These are phyloP conservation scores for Cataglyphis hispanica DNA, from an alignment of 1,140 invertebrate species.

Conservation along the genomic window DNA sequence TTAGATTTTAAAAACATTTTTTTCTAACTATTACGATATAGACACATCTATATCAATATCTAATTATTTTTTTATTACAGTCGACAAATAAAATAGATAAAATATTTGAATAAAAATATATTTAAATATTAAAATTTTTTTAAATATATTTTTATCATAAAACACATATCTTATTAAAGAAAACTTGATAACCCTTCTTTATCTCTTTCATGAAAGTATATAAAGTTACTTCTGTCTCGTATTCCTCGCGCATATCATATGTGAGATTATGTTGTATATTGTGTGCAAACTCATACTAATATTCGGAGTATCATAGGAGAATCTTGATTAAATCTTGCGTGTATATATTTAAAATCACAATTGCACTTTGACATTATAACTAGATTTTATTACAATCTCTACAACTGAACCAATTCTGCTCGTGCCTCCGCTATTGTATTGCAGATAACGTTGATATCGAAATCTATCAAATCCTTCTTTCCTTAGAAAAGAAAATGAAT, in stretches of 20 bases:
- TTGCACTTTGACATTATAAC: slow-evolving; percentile 97
- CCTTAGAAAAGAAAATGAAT: slow-evolving; percentile 87
- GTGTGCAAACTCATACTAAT: slow-evolving; percentile 96
- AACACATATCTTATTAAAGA: neutral
- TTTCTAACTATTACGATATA: neutral
- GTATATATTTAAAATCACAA: slow-evolving; percentile 97
- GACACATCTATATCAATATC: neutral
- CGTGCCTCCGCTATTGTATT: slow-evolving; percentile 86
- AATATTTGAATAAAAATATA: slow-evolving; percentile 16
- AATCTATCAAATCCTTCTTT: slow-evolving; percentile 97
- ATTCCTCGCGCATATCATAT: slow-evolving; percentile 97
- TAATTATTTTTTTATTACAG: neutral
- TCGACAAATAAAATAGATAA: neutral
- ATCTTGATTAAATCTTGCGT: slow-evolving; percentile 96
- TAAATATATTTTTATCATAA: neutral
- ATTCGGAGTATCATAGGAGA: slow-evolving; percentile 96
- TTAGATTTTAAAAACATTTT: neutral
- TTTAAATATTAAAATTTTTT: slow-evolving; percentile 13
- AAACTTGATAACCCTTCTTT: neutral
- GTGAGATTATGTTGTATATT: slow-evolving; percentile 98
- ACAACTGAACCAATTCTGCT: slow-evolving; percentile 86
- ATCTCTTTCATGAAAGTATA: neutral
- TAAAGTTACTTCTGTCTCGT: slow-evolving; percentile 92
- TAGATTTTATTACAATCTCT: slow-evolving; percentile 95
- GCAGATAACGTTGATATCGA: slow-evolving; percentile 95